Evolutionary conservation across 2,888 invertebrate genomes (phyloP), one percentile per base, ranked within the genome.

Genomic region (Mamestra brassicae): DNA sequence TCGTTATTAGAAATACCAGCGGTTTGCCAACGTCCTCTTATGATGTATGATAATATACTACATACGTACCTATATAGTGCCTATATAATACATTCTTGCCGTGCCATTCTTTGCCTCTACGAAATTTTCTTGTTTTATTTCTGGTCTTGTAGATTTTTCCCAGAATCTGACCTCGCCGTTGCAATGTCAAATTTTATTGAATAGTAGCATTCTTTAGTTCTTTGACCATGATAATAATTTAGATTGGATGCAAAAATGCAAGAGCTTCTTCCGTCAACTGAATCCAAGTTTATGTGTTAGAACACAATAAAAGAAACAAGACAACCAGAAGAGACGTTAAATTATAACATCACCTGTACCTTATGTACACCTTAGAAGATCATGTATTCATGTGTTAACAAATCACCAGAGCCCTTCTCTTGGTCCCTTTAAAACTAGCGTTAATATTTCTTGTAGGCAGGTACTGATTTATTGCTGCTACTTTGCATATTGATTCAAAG

Each of bases 1-100:
- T 92, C 90, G 88, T 91, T 88, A 89, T 90, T 92, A 93, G 92
- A 94, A 93, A 94, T 94, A 93, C 93, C 92, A 90, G 83, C 65
- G 84, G 90, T 91, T 93, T 92, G 92, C 91, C 90, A 92, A 93
- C 89, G 88, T 90, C 88, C 88, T 89, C 79, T 26, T 85, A 85
- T 85, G 83, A 80, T 87, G 80, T 84, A 85, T 88, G 83, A 83
- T 86, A 82, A 81, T 74, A 63, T 83, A 81, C 77, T 81, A 47
- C 38, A 57, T 55, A 57, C 36, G 17, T 58, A 58, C 58, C 58
- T 58, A 45, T 50, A 17, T n/a, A 58, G 6, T 60, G 74, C 74
- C 75, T 72, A 81, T 68, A 77, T 81, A 80, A 83, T 78, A 77
- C 64, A 85, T 81, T 81, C 78, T 75, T 81, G 75, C 36, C 58